phyloP scores from a whole-genome alignment of 2,888 invertebrate species.

The Podabrus alpinus region DNA sequence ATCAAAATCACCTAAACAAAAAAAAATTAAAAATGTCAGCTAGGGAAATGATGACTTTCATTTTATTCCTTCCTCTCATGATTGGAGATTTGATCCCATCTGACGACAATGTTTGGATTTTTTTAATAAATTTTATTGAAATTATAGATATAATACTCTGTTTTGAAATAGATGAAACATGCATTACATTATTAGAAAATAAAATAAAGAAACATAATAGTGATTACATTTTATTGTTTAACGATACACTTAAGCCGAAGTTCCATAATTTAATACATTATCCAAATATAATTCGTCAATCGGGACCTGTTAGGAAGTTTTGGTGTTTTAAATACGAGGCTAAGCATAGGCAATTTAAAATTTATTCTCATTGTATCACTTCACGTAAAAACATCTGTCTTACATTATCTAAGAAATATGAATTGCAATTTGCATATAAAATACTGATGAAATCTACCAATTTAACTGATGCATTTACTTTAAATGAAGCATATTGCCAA shows the following conservation, averaged over 20 bases:
- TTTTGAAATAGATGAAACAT: neutral
- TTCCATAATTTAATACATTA: neutral
- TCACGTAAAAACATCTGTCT: neutral
- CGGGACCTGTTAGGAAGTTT: neutral
- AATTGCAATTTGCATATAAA: neutral
- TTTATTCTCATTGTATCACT: neutral
- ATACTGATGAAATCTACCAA: neutral
- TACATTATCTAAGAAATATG: neutral
- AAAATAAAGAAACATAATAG: neutral
- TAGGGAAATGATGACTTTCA: neutral
- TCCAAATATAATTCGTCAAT: neutral
- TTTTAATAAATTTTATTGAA: neutral
- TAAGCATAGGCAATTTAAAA: neutral
- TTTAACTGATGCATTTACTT: neutral
- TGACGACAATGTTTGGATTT: neutral
- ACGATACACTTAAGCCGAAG: neutral
- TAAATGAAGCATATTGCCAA: neutral
- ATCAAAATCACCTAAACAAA: too few relatives aligned
- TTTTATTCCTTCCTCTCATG: neutral
- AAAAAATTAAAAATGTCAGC: too few relatives aligned
- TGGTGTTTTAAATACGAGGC: neutral
- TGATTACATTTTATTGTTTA: neutral
- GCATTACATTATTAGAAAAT: neutral
- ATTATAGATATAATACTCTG: neutral
- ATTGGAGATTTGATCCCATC: neutral